Evolutionary conservation across 2,113 vertebrate species (phyloP).

Genomic region (Anser cygnoides): DNA sequence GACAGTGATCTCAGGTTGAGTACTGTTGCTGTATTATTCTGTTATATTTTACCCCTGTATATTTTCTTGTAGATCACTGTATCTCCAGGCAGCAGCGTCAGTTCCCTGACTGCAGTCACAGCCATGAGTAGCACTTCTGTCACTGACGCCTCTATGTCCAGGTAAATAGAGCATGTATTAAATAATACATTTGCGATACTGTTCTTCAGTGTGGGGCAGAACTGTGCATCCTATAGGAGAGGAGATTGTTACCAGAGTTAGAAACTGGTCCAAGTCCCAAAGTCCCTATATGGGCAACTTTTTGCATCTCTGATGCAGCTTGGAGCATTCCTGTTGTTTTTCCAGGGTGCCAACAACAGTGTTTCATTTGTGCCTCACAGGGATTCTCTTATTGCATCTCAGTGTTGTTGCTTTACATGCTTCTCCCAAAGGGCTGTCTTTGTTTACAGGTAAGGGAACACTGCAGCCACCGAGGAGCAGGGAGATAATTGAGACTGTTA

Average conservation of each 20-base stretch:
- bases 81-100: conserved; percentile 88
- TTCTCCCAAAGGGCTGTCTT: background rate
- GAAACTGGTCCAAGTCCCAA: background rate
- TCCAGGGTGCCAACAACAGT: background rate
- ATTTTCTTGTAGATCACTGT: conserved; percentile 79
- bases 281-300: background rate
- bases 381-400: conserved; percentile 23
- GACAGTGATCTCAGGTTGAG: background rate
- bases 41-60: background rate
- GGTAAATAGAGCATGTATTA: conserved; percentile 72
- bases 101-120: conserved; percentile 91
- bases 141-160: conserved; percentile 78
- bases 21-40: background rate
- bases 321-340: background rate
- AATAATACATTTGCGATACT: background rate
- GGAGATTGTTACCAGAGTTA: background rate
- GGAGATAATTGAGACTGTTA: background rate
- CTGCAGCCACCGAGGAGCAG: background rate
- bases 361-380: background rate
- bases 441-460: conserved; percentile 24
- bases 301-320: background rate
- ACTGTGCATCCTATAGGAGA: background rate
- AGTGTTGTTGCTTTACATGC: conserved; percentile 6
- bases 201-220: background rate
- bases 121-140: conserved; percentile 87